Base-by-base conservation (phyloP, 1,140 invertebrate genomes). In the Procambarus virginalis region DNA sequence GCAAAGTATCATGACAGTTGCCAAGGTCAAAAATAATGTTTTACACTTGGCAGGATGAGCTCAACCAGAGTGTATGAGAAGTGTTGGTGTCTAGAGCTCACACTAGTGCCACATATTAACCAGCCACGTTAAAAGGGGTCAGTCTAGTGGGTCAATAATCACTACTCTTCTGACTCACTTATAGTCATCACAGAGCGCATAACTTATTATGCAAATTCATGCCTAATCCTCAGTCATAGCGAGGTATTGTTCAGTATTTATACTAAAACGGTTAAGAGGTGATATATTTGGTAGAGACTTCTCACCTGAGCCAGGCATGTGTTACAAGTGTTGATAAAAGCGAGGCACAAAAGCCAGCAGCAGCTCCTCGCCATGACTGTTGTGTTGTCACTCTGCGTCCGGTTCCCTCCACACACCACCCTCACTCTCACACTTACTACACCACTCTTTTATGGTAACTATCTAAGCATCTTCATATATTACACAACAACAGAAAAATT, bases 331-430 rank as follows among this genome's bases (percentile, higher is more conserved):
- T 12, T 12, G 58, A 9, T 34, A 81, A n/a, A 22, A 81, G 22
- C 10, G 55, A 34, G 79, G 20, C 3, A 58, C 14, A 22, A 9
- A n/a, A 9, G 79, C 8, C 4, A 22, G 34, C 34, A 34, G 34
- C 34, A 34, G 49, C 20, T 4, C 22, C 6, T 6, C 48, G 79
- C 79, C 79, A 81, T 81, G 79, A 60, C 48, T 81, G 79, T 81
- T 81, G 20, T 55, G 46, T 20, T 58, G 12, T 55, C 48, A 51
- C 48, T 22, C 34, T 0, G 78, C 22, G 51, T 34, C 51, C 68
- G 68, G 6, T 73, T 1, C 51, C 12, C 51, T 55, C 12, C 51
- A 4, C 51, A 4, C 34, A 34, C 34, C 34, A 34, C 34, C 34
- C 34, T 34, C 34, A 0, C 34, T 34, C 34, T 34, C 34, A 34